These are phyloP conservation scores for Poecile atricapillus DNA, from an alignment of 2,113 vertebrate genomes.

Conservation along the genomic window DNA sequence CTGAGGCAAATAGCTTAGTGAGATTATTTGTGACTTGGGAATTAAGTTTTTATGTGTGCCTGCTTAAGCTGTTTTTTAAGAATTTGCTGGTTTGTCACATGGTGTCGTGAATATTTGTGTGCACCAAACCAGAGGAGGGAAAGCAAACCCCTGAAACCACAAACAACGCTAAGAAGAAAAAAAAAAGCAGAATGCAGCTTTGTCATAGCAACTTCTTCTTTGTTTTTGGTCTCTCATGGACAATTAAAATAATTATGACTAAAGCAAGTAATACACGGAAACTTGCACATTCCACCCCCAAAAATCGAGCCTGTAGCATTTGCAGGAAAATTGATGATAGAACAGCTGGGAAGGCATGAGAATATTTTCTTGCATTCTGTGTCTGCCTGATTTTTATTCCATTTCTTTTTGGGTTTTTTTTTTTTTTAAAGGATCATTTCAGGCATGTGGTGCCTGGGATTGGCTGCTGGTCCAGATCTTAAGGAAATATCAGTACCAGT, in stretches of 20 bases:
- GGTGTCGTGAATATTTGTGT: neutral
- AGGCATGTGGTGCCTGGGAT: neutral
- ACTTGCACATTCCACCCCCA: neutral
- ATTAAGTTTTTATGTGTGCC: slow-evolving; percentile 48
- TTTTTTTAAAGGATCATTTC: neutral
- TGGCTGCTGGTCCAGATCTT: neutral
- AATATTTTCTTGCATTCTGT: neutral
- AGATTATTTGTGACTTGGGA: slow-evolving; percentile 63
- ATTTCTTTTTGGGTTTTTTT: neutral
- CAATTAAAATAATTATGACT: neutral
- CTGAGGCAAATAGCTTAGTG: slow-evolving; percentile 21
- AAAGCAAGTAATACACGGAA: neutral
- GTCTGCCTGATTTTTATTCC: neutral
- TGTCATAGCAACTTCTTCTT: neutral
- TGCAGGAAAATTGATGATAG: neutral
- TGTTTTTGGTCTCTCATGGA: neutral
- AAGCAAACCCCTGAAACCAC: neutral
- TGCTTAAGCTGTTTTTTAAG: slow-evolving; percentile 36
- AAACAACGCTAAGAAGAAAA: neutral
- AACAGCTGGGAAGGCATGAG: neutral
- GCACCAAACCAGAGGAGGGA: neutral
- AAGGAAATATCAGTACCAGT: neutral
- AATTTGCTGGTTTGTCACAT: slow-evolving; percentile 3
- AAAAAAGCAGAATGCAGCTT: neutral
- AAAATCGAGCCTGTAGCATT: neutral